A percentile compares a stretch with the other conserved stretches of the same genome.
These are phyloP conservation scores for Cygnus olor DNA, from an alignment of 2,797 vertebrate species.

Conservation along the genomic window DNA sequence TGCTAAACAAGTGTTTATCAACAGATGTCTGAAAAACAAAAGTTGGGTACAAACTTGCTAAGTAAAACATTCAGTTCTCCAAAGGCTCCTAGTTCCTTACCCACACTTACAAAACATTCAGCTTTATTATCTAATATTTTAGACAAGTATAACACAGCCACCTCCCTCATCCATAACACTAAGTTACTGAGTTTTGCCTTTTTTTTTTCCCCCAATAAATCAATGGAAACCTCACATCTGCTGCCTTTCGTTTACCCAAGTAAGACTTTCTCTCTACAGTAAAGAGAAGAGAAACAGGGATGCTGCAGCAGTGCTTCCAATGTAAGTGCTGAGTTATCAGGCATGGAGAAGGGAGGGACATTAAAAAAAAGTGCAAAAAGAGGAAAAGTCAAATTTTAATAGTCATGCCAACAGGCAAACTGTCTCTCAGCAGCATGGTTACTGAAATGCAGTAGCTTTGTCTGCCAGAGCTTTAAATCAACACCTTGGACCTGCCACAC, in stretches of 20 bases:
- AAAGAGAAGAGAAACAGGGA: not conserved
- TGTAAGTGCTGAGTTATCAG: not conserved
- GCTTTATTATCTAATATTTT: not conserved
- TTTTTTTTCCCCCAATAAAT: not conserved
- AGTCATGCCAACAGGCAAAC: not conserved
- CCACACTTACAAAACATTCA: not conserved
- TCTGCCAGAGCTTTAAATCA: not conserved
- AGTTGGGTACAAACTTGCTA: not conserved
- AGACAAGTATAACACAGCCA: not conserved
- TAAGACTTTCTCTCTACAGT: not conserved
- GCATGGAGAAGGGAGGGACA: not conserved
- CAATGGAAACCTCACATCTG: not conserved
- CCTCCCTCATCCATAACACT: accelerated
- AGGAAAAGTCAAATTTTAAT: not conserved
- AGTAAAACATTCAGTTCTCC: not conserved
- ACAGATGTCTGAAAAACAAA: not conserved
- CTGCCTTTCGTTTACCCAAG: not conserved
- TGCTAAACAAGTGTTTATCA: not conserved
- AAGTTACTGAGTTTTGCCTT: not conserved
- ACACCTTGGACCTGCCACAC: not conserved
- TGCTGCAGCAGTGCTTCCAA: not conserved
- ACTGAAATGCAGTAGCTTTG: not conserved
- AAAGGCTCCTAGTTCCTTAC: not conserved
- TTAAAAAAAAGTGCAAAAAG: not conserved
- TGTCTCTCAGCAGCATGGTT: not conserved